Evolutionary conservation across 2,888 invertebrate species (phyloP).

Genomic region (Metalampra italica): DNA sequence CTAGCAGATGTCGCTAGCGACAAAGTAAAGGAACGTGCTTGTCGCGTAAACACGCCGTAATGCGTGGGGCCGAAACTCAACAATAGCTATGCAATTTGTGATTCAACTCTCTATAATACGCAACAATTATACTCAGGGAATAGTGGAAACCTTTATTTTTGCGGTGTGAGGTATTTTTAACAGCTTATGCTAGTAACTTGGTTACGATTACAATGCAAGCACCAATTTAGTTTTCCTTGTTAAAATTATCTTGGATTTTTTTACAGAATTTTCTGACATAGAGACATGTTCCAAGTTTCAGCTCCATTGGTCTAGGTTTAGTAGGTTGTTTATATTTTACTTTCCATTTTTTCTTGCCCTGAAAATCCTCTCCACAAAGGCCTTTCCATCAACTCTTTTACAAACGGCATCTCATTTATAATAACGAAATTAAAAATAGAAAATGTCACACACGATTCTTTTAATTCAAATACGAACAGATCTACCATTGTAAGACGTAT

Average conservation of each 20-base stretch:
- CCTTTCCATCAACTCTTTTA: slow-evolving; percentile 4
- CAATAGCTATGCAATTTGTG: slow-evolving; percentile 73
- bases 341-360: neutral
- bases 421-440: slow-evolving; percentile 4
- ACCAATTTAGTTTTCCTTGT: no score
- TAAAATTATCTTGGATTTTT: no score
- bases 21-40: slow-evolving; percentile 75
- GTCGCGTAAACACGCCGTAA: slow-evolving; percentile 66
- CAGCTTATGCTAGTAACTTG: no score
- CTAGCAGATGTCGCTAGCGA: slow-evolving; percentile 58
- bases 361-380: neutral
- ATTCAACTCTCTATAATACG: slow-evolving; percentile 61
- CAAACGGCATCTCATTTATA: slow-evolving; percentile 12
- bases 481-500: slow-evolving; percentile 69
- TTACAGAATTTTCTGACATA: no score
- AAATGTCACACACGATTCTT: slow-evolving; percentile 32
- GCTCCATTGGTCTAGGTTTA: no score
- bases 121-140: slow-evolving; percentile 44
- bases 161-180: slow-evolving; percentile 6
- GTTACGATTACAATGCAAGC: no score
- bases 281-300: no score
- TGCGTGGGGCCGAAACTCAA: slow-evolving; percentile 68
- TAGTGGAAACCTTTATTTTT: slow-evolving; percentile 35
- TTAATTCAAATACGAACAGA: slow-evolving; percentile 68
- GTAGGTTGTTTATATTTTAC: no score